Evolutionary conservation across 2,888 invertebrate species (phyloP).

Genomic region (Esperia sulphurella): DNA sequence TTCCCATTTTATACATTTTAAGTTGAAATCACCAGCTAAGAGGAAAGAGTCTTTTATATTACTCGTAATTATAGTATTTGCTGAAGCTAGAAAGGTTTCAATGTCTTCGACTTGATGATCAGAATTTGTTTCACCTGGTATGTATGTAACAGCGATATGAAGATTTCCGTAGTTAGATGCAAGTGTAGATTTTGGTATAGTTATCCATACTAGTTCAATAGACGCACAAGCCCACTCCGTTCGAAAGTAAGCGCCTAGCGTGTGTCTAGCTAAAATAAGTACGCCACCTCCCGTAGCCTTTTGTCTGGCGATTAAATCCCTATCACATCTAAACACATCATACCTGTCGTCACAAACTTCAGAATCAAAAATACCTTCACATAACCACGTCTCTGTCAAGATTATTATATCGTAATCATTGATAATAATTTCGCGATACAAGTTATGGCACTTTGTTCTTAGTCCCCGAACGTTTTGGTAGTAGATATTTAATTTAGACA

Average conservation of each 20-base stretch:
- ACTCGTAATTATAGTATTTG: not conserved
- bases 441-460: constrained; percentile 1
- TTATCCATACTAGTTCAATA: not conserved
- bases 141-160: not conserved
- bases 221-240: not conserved
- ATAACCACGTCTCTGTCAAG: constrained; percentile 4
- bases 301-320: not conserved
- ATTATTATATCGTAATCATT: constrained; percentile 2
- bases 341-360: constrained; percentile 3
- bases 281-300: not conserved
- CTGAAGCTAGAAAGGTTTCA: not conserved
- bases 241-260: not conserved
- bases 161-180: not conserved
- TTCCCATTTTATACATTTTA: not conserved
- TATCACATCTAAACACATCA: not conserved
- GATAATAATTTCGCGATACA: not conserved
- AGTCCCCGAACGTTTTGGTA: not conserved
- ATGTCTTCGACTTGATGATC: not conserved
- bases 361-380: not conserved
- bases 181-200: not conserved
- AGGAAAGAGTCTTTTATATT: not conserved
- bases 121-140: not conserved
- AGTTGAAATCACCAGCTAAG: not conserved
- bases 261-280: not conserved
- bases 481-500: not conserved